Evolutionary conservation across 1,140 invertebrate genomes (phyloP), one percentile per base, ranked within the genome.

Genomic region (Pseudomyrmex gracilis): DNA sequence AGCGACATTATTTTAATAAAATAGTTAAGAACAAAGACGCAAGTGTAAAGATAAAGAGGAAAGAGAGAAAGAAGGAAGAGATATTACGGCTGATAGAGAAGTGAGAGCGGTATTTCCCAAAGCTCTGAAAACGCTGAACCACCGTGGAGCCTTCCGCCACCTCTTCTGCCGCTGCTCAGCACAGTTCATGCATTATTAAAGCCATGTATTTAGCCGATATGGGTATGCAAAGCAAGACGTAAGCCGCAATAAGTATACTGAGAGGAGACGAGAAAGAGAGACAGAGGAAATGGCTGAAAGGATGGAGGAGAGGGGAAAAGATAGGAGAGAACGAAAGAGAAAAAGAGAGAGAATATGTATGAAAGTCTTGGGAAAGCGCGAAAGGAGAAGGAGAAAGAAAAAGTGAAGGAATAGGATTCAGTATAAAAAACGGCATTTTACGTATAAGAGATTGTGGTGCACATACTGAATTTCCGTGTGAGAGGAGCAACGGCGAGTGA

Each of bases 121-220:
- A 85, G 87, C 74, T 34, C 34, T 87, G 66, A 85, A 90, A 91
- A 87, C 80, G 87, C 90, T 88, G 89, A 80, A 92, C 92, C 91
- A 92, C 90, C 91, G 85, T 92, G 89, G 90, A 91, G 82, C 89
- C 66, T 89, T 92, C 89, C 90, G 87, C 92, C 92, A 91, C 89
- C 89, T 91, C 92, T 90, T 91, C 85, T 73, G 77, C 70, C 53
- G 83, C 84, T 90, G 87, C 90, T 89, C 85, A 84, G 83, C 84
- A 87, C 85, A 85, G 67, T 92, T 93, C 93, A 94, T 93, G 93
- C 93, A 93, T 93, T 93, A 93, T 93, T 93, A 91, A 93, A 93
- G 89, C 89, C 84, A 89, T 90, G 89, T 92, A 93, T 92, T 93
- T 92, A 93, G 88, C 89, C 87, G 90, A 92, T 92, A 91, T 92